Evolutionary conservation across 1,140 invertebrate genomes (phyloP).

Genomic region (Phymorhynchus buccinoides): DNA sequence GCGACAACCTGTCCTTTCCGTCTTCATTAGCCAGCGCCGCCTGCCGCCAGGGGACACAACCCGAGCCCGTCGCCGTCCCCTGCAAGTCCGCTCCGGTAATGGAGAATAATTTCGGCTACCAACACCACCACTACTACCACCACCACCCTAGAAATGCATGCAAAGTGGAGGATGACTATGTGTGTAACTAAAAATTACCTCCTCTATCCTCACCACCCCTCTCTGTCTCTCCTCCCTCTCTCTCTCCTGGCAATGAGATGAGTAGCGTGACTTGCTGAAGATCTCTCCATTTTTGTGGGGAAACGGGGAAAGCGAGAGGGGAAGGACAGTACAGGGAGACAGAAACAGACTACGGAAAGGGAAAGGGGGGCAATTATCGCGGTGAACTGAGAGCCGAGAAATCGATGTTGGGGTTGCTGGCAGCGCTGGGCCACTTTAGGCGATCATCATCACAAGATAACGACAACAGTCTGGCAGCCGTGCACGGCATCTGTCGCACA

Average conservation of each 20-base stretch:
- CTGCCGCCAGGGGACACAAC: slow-evolving; percentile 29
- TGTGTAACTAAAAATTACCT: background rate
- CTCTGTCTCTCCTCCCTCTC: background rate
- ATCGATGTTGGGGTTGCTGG: background rate
- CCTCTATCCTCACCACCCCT: background rate
- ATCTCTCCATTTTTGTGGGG: background rate
- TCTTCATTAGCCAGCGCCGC: slow-evolving; percentile 17
- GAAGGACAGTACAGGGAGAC: no score
- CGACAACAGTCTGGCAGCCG: background rate
- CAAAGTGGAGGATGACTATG: slow-evolving; percentile 31
- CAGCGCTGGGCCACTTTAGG: background rate
- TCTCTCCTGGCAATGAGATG: background rate
- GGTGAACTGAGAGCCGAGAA: background rate
- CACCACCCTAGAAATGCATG: background rate
- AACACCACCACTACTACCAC: no score
- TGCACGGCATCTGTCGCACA: background rate
- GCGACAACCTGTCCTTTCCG: slow-evolving; percentile 27
- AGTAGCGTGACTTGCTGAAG: background rate
- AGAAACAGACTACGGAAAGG: no score
- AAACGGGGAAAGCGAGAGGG: no score
- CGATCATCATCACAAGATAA: background rate
- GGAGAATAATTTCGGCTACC: slow-evolving; percentile 27
- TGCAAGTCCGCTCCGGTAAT: background rate
- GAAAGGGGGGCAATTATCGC: background rate
- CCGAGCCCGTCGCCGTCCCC: background rate